A percentile compares a stretch with the other conserved stretches of the same genome.
Conservation (phyloP, 2,113 vertebrate genomes). For the Cettia cetti region DNA sequence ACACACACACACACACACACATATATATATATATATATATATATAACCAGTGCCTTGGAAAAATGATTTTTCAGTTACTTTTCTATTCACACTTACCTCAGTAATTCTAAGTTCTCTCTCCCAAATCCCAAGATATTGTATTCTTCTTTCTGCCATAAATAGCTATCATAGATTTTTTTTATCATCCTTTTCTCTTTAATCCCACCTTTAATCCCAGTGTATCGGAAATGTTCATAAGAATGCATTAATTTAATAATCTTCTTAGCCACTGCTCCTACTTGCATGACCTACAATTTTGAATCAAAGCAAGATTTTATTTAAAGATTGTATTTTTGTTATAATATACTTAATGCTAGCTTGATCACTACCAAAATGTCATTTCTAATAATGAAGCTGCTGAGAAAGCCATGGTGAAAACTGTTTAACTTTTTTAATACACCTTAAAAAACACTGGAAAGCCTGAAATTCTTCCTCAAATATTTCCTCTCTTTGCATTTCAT, state of each 20-base stretch:
- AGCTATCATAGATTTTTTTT: fast-evolving
- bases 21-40: not conserved
- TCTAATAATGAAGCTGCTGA: not conserved
- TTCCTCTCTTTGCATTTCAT: not conserved
- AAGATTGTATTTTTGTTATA: not conserved
- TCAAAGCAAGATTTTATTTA: not conserved
- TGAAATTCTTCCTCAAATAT: not conserved
- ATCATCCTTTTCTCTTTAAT: not conserved
- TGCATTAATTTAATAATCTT: not conserved
- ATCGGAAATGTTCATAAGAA: not conserved
- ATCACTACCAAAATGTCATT: not conserved
- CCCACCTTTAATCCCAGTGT: not conserved
- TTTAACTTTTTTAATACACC: not conserved
- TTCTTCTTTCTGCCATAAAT: not conserved
- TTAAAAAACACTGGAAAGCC: not conserved
- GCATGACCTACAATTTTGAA: not conserved
- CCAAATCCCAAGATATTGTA: not conserved
- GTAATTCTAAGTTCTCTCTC: not conserved
- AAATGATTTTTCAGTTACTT: not conserved
- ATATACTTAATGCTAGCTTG: not conserved
- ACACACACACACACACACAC: too few species aligned
- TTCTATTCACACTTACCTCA: not conserved
- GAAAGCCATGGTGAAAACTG: not conserved
- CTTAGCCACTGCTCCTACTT: not conserved
- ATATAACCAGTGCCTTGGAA: not conserved